Evolutionary conservation across 2,888 invertebrate species (phyloP), one percentile per base, ranked within the genome.

Genomic region (Neoitamus cyanurus): DNA sequence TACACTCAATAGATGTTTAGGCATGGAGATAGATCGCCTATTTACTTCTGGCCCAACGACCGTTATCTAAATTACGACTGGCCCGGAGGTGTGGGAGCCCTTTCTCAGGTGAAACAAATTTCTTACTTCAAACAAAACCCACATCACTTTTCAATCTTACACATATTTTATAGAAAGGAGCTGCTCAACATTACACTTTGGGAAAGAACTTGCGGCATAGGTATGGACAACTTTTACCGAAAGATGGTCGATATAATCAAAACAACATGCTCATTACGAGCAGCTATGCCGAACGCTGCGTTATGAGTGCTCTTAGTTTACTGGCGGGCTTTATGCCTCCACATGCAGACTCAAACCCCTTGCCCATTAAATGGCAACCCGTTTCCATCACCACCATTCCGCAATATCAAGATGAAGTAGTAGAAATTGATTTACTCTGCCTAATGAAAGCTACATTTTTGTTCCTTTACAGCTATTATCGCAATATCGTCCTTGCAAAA

Each of bases 201-300:
- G 98, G 98, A 0, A 92, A 93, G 87, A 95, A 93, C 89, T 92
- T 96, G 84, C 93, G 95, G 84, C 92, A 92, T 86, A 93, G 95
- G 85, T 98, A 97, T 90, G 93, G 93, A 48, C 92, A 93, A 69
- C 93, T 95, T 86, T 92, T 96, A 84, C 93, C 94, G 1, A 92
- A 93, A 69, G 93, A 94, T 87, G 90, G 90, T 73, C 87, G 90
- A 34, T 95, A 95, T 88, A 93, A 92, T 77, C 93, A 93, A 84
- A 92, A 93, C 86, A 93, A 94, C 88, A 92, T 95, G 68, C 92
- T 92, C 86, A 92, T 95, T 2, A 91, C 93, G n/a, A 97, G 97
- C 89, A 97, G 97, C 87, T 96, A 96, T 88, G 93, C 94, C 83
- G 95, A 97, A 86, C 93, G 98, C 83, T 97, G 97, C 88, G 92